Base-by-base conservation (phyloP, 2,888 invertebrate genomes). In the Uloborus plumipes region DNA sequence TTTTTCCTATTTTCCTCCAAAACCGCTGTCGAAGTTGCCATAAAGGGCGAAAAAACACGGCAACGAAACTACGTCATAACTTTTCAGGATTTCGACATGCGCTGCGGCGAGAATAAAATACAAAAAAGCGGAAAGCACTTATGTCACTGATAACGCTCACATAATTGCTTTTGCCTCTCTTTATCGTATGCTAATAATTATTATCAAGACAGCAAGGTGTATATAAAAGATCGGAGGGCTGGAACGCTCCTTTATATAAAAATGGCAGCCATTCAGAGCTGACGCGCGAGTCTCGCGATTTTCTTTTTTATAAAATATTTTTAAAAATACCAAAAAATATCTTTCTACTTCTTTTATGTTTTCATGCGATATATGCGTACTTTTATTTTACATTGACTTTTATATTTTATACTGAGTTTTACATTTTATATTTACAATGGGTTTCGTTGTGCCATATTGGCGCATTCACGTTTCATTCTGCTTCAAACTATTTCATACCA, bases 321-420 rank as follows among this genome's bases (percentile, higher is more conserved):
- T 16, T 31, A 61, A 22, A 7, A 14, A n/a, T 14, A 2, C 13
- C 22, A 53, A 69, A 69, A 53, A 26, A 16, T 49, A 18, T 15
- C 49, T 61, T 61, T 61, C 13, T 61, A 61, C 16, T 31, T 13
- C 15, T 61, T 61, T 20, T 61, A 61, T 20, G 61, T 15, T 20
- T 61, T 14, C 15, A 26, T 61, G 61, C 20, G n/a, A n/a, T n/a
- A n/a, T n/a, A n/a, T 61, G 49, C 16, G 6, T 53, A n/a, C 13
- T 26, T 69, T 16, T 51, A 20, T 39, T 26, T 50, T 53, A 47
- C 22, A 50, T 69, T 69, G n/a, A 69, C 51, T 51, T 18, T 20
- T 26, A n/a, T 26, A 61, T 6, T 31, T 20, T 15, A 61, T 18
- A 61, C 18, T 61, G 15, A 61, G 16, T 61, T 15, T 61, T 61